These are phyloP conservation scores for Pelodytes ibericus DNA, from an alignment of 2,797 vertebrate species.

Conservation along the genomic window DNA sequence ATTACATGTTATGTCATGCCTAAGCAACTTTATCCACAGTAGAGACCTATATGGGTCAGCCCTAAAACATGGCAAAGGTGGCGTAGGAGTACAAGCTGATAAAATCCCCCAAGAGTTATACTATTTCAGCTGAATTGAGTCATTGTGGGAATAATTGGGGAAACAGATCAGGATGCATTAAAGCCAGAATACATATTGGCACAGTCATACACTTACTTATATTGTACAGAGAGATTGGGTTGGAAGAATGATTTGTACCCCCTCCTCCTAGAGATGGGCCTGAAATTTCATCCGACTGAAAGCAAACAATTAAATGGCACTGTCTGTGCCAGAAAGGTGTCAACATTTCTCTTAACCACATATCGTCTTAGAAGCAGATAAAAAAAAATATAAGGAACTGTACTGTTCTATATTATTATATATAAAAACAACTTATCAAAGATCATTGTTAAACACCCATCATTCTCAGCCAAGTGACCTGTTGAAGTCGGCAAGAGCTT, in stretches of 20 bases:
- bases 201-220: constrained; percentile 14
- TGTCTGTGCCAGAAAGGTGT: constrained; percentile 32
- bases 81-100: constrained; percentile 58
- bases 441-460: too few relatives aligned
- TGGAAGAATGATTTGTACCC: constrained; percentile 6
- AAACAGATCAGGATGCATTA: constrained; percentile 57
- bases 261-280: constrained; percentile 9
- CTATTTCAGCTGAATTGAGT: constrained; percentile 67
- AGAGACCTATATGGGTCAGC: constrained; percentile 57
- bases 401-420: too few relatives aligned
- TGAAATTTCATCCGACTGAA: constrained; percentile 19
- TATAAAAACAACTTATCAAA: too few relatives aligned
- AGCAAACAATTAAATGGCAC: not conserved
- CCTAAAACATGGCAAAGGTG: constrained; percentile 56
- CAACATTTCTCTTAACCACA: not conserved
- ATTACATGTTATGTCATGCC: constrained; percentile 41
- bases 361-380: not conserved
- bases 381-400: too few relatives aligned
- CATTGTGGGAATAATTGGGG: constrained; percentile 60
- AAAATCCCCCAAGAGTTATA: constrained; percentile 65
- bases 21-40: constrained; percentile 1
- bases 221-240: constrained; percentile 16
- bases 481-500: too few relatives aligned
- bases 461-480: too few relatives aligned
- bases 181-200: constrained; percentile 40